Evolutionary conservation across 1,140 invertebrate species (phyloP).

Genomic region (Panulirus ornatus): DNA sequence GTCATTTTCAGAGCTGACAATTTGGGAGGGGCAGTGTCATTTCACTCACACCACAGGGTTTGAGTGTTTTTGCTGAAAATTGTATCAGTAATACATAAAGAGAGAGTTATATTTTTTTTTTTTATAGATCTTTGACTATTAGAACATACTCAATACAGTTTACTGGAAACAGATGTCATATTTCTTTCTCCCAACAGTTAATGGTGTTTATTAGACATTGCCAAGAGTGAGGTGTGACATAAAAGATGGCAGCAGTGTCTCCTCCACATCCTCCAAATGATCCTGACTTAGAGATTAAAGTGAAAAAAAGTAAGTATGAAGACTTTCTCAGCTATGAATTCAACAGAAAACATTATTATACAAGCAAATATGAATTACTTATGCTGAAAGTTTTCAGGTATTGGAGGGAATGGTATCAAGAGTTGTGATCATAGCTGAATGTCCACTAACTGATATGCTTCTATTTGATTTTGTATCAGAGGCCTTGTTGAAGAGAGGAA

Average conservation of each 20-base stretch:
- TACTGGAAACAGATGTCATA: too few species aligned
- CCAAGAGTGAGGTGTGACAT: neutral
- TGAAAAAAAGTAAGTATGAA: slow-evolving; percentile 83
- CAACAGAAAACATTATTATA: neutral
- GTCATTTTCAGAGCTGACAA: too few species aligned
- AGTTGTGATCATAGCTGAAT: neutral
- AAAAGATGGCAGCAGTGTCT: slow-evolving; percentile 52
- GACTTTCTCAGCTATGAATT: too few species aligned
- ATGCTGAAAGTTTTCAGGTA: neutral
- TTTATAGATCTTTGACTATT: too few species aligned
- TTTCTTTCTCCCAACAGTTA: neutral
- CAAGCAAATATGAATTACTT: neutral
- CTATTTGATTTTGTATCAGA: neutral
- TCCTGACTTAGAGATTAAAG: slow-evolving; percentile 84
- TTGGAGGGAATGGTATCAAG: neutral
- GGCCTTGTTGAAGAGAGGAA: neutral
- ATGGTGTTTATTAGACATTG: neutral
- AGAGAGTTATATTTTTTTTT: too few species aligned
- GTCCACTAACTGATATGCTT: neutral
- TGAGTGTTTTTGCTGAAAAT: too few species aligned
- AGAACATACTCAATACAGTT: too few species aligned
- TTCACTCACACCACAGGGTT: too few species aligned
- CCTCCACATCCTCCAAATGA: slow-evolving; percentile 79
- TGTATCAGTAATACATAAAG: too few species aligned
- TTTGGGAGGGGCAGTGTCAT: too few species aligned